These are phyloP conservation scores for Zaprionus inermis DNA, from an alignment of 1,140 invertebrate species.

Conservation along the genomic window DNA sequence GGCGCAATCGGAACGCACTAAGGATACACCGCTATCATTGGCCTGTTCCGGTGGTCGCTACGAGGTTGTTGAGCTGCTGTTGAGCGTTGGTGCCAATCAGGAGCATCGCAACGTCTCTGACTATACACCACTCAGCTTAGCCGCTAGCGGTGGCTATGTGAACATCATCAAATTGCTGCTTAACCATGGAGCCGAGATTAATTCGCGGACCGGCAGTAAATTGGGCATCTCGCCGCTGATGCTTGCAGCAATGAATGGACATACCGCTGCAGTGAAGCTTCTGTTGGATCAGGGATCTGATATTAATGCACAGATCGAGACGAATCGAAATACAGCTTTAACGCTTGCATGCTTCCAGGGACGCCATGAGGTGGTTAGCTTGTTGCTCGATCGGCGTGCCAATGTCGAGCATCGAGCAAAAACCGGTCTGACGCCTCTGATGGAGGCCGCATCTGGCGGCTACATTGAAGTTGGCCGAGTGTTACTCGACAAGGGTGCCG, in stretches of 20 bases:
- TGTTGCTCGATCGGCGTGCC: constrained; percentile 97
- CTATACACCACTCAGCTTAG: constrained; percentile 98
- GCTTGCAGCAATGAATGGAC: constrained; percentile 99
- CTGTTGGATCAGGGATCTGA: constrained; percentile 99
- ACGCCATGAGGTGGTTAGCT: constrained; percentile 97
- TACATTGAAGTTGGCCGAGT: constrained; percentile 99
- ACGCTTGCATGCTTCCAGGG: constrained; percentile 99
- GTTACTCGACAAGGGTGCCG: constrained; percentile 97
- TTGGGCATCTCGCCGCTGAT: constrained; percentile 99
- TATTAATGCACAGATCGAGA: constrained; percentile 99
- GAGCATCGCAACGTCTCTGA: constrained; percentile 99
- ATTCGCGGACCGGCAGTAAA: constrained; percentile 98
- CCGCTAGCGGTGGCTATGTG: constrained; percentile 99
- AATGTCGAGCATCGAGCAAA: constrained; percentile 99
- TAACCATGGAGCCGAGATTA: constrained; percentile 97
- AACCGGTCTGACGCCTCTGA: constrained; percentile 98
- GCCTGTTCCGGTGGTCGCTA: constrained; percentile 98
- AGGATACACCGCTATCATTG: constrained; percentile 98
- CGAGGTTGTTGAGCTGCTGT: constrained; percentile 97
- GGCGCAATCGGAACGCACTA: constrained; percentile 98
- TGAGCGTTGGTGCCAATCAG: constrained; percentile 96
- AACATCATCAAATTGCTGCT: constrained; percentile 98
- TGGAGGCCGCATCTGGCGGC: constrained; percentile 99
- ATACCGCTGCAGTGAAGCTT: constrained; percentile 95
- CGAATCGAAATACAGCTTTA: constrained; percentile 99